These are phyloP conservation scores for Odontothrips loti DNA, from an alignment of 2,888 invertebrate species.

Conservation along the genomic window DNA sequence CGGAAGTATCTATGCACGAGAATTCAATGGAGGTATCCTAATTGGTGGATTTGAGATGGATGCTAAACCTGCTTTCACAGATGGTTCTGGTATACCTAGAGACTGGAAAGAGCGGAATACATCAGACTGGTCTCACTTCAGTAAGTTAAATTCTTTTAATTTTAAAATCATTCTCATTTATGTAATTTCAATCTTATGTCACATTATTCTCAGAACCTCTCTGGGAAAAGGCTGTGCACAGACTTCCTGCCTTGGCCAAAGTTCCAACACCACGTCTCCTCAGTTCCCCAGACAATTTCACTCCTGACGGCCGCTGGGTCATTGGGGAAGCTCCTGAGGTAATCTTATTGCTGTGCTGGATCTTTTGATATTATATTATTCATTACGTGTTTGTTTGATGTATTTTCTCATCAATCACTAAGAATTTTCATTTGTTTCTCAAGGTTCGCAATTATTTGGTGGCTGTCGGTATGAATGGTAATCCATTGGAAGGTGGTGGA, in stretches of 20 bases:
- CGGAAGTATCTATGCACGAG: slow-evolving; percentile 57
- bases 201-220: slow-evolving; percentile 46
- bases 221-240: slow-evolving; percentile 52
- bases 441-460: slow-evolving; percentile 66
- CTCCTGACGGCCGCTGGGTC: slow-evolving; percentile 66
- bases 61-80: slow-evolving; percentile 60
- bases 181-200: not conserved
- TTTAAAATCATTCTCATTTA: not conserved
- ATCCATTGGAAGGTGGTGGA: slow-evolving; percentile 64
- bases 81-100: slow-evolving; percentile 47
- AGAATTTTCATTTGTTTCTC: not conserved
- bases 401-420: not conserved
- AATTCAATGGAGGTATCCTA: slow-evolving; percentile 57
- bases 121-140: slow-evolving; percentile 57
- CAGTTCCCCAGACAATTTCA: slow-evolving; percentile 66
- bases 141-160: slow-evolving; percentile 46
- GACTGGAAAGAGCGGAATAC: slow-evolving; percentile 53
- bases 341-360: slow-evolving; percentile 28
- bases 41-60: slow-evolving; percentile 63
- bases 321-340: slow-evolving; percentile 63
- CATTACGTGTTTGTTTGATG: not conserved
- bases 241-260: slow-evolving; percentile 55
- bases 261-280: slow-evolving; percentile 52
- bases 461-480: slow-evolving; percentile 68
- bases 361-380: not conserved